Conservation (phyloP, 37 sponge, comb jelly and placozoan species). For the Ianthella basta region DNA sequence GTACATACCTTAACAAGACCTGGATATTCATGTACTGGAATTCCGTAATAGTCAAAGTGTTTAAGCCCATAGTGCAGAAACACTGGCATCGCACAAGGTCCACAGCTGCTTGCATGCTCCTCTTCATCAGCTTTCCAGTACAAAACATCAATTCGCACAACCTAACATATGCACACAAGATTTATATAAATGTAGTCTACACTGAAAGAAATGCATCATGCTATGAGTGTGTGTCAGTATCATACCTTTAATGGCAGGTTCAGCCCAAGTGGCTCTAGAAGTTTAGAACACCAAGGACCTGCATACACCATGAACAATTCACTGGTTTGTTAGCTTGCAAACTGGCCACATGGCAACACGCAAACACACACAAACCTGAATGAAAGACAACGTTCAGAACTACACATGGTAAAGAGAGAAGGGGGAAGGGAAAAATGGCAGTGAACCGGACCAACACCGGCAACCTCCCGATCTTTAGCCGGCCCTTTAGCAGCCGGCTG, state of each 20-base stretch:
- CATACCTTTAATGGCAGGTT: slow-evolving; percentile 56
- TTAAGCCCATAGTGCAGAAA: slow-evolving; percentile 36
- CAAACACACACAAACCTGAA: background rate
- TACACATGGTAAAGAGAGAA: too few relatives aligned
- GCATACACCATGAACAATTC: background rate
- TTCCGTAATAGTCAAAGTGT: slow-evolving; percentile 43
- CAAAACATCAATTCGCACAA: slow-evolving; percentile 38
- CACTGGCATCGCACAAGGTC: slow-evolving; percentile 42
- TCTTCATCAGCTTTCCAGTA: slow-evolving; percentile 72
- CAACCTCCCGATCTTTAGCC: too few relatives aligned
- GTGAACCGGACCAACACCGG: too few relatives aligned
- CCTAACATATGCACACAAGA: slow-evolving; percentile 22
- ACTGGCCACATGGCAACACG: too few relatives aligned
- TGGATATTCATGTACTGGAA: slow-evolving; percentile 83
- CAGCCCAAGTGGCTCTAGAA: slow-evolving; percentile 58
- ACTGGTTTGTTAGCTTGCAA: too few relatives aligned
- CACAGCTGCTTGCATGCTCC: background rate
- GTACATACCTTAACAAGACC: slow-evolving; percentile 77
- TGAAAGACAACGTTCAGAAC: too few relatives aligned
- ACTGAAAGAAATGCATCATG: too few relatives aligned
- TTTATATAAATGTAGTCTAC: background rate
- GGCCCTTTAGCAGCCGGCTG: too few relatives aligned
- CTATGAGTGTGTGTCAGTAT: too few relatives aligned
- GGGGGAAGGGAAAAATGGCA: too few relatives aligned
- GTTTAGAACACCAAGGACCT: slow-evolving; percentile 61